Evolutionary conservation across 23 tunicate species (phyloP).

Genomic region (Oikopleura dioica): DNA sequence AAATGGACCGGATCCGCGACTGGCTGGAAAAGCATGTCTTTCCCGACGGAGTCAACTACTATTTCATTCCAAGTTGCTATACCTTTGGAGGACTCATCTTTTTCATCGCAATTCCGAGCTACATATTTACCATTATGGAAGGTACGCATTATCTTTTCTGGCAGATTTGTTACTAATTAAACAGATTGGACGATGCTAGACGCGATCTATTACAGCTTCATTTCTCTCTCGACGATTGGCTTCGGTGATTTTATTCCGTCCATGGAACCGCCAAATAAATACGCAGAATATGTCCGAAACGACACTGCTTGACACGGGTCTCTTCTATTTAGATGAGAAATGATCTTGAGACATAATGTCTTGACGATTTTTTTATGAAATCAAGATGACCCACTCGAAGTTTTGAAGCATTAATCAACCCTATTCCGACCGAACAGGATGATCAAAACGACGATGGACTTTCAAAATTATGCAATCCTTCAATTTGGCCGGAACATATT

Average conservation of each 20-base stretch:
- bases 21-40: not conserved
- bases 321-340: too few species aligned
- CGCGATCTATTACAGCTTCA: not conserved
- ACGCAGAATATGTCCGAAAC: not conserved
- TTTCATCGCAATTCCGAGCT: not conserved
- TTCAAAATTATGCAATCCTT: not conserved
- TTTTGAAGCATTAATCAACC: constrained; percentile 2
- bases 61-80: not conserved
- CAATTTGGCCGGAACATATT: not conserved
- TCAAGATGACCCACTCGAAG: too few species aligned
- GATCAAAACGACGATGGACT: not conserved
- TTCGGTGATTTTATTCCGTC: constrained; percentile 8
- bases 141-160: not conserved
- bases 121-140: constrained; percentile 1
- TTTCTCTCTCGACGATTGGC: constrained; percentile 8
- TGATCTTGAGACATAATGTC: too few species aligned
- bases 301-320: constrained; percentile 10
- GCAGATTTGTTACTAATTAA: not conserved
- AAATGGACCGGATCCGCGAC: not conserved
- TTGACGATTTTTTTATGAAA: too few species aligned
- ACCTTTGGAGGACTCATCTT: not conserved
- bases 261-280: not conserved
- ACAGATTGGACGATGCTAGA: not conserved
- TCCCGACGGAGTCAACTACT: too few species aligned
- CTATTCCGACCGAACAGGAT: constrained; percentile 1